phyloP scores from a whole-genome alignment of 2,113 vertebrate species.

The Eurypyga helias region DNA sequence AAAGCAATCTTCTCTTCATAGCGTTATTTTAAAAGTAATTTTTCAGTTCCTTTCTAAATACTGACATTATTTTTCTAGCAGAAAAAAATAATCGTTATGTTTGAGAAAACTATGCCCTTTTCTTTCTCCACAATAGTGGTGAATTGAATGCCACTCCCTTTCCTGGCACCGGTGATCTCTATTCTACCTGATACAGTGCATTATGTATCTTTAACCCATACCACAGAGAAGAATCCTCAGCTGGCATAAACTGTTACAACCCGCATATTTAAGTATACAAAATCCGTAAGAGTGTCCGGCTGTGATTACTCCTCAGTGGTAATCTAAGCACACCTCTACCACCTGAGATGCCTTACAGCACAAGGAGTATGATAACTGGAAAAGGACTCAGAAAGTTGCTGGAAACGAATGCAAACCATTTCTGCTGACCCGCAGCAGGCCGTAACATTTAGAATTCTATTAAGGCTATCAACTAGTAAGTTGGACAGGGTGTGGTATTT shows the following conservation, averaged over 20 bases:
- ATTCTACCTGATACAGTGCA: background rate
- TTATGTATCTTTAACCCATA: background rate
- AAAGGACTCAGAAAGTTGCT: slow-evolving; percentile 1
- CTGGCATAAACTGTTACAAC: background rate
- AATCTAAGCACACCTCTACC: background rate
- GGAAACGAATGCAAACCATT: background rate
- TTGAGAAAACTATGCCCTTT: background rate
- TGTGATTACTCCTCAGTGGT: background rate
- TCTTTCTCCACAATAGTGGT: background rate
- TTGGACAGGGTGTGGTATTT: slow-evolving; percentile 54
- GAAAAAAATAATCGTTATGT: background rate
- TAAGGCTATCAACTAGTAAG: slow-evolving; percentile 20
- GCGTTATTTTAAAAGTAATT: slow-evolving; percentile 58
- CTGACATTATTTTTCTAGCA: slow-evolving; percentile 25
- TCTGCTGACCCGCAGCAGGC: background rate
- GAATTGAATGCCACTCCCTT: background rate
- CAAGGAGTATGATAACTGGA: background rate
- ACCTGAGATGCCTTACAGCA: background rate
- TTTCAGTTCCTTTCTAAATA: slow-evolving; percentile 59
- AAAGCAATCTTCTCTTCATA: slow-evolving; percentile 68
- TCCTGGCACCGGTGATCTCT: background rate
- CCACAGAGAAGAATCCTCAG: background rate
- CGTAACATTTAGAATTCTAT: background rate
- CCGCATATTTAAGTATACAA: background rate
- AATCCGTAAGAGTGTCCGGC: background rate